Evolutionary conservation across 2,113 vertebrate genomes (phyloP).

Genomic region (Picathartes gymnocephalus): DNA sequence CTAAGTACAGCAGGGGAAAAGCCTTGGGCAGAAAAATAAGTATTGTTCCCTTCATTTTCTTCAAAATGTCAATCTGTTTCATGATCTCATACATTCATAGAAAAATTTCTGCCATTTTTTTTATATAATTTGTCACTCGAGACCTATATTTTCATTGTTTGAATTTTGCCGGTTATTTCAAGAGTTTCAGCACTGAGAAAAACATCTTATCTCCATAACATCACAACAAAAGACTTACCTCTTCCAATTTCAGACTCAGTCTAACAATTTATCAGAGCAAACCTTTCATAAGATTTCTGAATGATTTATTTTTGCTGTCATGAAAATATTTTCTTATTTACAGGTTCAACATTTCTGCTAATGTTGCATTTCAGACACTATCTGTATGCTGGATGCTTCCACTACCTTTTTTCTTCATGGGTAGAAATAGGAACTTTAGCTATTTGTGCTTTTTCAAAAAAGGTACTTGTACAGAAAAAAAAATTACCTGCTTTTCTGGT

Average conservation of each 20-base stretch:
- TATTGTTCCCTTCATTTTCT: neutral
- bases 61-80: neutral
- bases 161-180: constrained; percentile 12
- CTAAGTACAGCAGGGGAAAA: neutral
- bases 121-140: neutral
- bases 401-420: neutral
- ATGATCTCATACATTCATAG: neutral
- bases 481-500: neutral
- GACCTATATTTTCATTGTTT: constrained; percentile 4
- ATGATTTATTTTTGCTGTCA: neutral
- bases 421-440: neutral
- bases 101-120: neutral
- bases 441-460: neutral
- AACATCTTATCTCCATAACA: constrained; percentile 34
- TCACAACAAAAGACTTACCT: constrained; percentile 6
- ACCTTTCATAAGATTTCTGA: neutral
- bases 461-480: neutral
- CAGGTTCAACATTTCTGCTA: neutral
- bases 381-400: neutral
- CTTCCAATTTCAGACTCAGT: neutral
- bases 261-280: neutral
- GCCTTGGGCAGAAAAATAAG: neutral
- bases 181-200: neutral
- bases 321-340: neutral
- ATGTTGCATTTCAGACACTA: neutral